Base-by-base conservation (phyloP, 2,797 vertebrate genomes). In the Spheniscus humboldti region DNA sequence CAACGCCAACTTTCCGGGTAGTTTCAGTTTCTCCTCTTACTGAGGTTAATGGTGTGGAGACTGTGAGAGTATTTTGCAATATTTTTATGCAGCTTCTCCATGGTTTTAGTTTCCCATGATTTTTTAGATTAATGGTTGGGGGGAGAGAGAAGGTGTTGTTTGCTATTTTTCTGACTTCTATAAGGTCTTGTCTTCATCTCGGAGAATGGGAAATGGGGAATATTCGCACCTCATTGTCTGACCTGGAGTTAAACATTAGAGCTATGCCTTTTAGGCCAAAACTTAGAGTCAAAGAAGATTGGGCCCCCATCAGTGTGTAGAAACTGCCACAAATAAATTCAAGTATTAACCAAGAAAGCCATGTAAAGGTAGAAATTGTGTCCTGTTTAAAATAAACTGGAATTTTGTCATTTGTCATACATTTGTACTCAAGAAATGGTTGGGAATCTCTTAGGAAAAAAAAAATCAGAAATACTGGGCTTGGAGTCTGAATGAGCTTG, bases 81-180 rank as follows among this genome's bases (percentile, higher is more conserved):
- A 33, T 41, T 91, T 79, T 93, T 33, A 28, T 24, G 50, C 8
- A 55, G 6, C 20, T 50, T 81, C 24, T 75, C 43, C 20, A 18
- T 25, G 41, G 17, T 4, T 90, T 69, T 47, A 16, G 0, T 57
- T 90, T 88, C 45, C n/a, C 18, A 7, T 48, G 8, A 13, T 22
- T 18, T 62, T 63, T 75, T 35, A 45, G 6, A 50, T 43, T 60
- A 10, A 39, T 6, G 1, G 37, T 23, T 13, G 1, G 1, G 2
- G 11, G 9, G 6, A 60, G 12, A 4, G 4, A 75, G 18, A 37
- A 68, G 4, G 13, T 25, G 20, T 0, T 18, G 33, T 18, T 88
- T 0, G 0, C 17, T 72, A 1, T n/a, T 78, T 33, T 67, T 52
- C 24, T 72, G 16, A 25, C 9, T 52, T 84, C 35, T 25, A 3